Base-by-base conservation (phyloP, 2,797 vertebrate species). In the Erethizon dorsatum region DNA sequence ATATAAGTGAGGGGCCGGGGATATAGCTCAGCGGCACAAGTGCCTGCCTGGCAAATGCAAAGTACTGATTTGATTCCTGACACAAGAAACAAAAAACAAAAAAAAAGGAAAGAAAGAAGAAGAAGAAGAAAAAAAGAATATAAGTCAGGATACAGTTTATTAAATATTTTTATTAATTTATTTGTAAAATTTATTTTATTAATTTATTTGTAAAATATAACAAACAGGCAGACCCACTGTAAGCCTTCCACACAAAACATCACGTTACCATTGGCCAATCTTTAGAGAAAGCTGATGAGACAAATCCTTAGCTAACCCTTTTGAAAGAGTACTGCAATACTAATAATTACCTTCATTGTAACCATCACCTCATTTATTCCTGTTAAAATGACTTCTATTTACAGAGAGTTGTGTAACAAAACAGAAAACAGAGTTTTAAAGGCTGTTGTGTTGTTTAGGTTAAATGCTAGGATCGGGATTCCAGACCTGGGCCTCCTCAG, bases 251-350 rank as follows among this genome's bases (percentile, higher is more conserved):
- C 2, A 7, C 17, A 37, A 71, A 73, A 7, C 87, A 2, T 37
- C 1, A 0, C 2, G 15, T 37, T 50, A 26, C 6, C 14, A 18
- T 5, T 6, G 22, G 3, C 10, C 33, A 45, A 0, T 47, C 8
- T 65, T 75, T 41, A 31, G 26, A 82, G 28, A 92, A 80, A 7
- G 5, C 12, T 12, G 6, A 0, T n/a, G 45, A 65, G 6, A 31
- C 14, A 77, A 37, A 91, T 69, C 50, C 10, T 63, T 7, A 45
- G 2, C 3, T 20, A 28, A 33, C 37, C 17, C 10, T 65, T 83
- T 83, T 50, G 8, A 28, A 85, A 28, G 14, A 1, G 6, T 47
- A 8, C 24, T 45, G 18, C 9, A 37, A 17, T 20, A 57, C 22
- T 8, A 52, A 50, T 18, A 45, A 78, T 12, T 54, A 61, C 37